Evolutionary conservation across 92 coral and sea anemone genomes (phyloP).

Genomic region (Blastomussa wellsi): DNA sequence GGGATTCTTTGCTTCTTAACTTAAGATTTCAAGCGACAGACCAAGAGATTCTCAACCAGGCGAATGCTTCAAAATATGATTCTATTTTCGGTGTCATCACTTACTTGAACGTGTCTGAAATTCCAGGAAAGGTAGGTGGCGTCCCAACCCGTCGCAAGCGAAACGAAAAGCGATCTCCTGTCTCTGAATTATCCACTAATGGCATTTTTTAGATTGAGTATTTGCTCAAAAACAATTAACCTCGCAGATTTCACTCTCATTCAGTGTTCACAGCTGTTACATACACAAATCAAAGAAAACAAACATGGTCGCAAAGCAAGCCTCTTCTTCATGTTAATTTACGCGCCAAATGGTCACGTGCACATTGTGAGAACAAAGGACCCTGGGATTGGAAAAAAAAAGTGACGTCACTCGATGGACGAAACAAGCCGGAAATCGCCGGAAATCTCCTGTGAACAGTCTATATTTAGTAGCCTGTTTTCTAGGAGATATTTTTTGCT

Average conservation of each 20-base stretch:
- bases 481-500: too few relatives aligned
- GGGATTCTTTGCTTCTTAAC: background rate
- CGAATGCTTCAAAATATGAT: background rate
- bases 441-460: too few relatives aligned
- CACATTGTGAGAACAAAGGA: background rate
- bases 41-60: background rate
- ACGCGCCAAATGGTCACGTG: slow-evolving; percentile 43
- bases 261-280: background rate
- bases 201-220: slow-evolving; percentile 15
- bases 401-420: background rate
- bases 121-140: slow-evolving; percentile 61
- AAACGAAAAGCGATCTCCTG: slow-evolving; percentile 34
- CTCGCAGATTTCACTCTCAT: background rate
- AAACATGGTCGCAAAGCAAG: slow-evolving; percentile 21
- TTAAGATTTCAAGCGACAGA: background rate
- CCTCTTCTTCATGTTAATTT: slow-evolving; percentile 46
- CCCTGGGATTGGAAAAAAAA: slow-evolving; percentile 4
- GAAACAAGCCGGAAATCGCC: background rate
- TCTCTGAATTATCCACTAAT: slow-evolving; percentile 41
- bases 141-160: slow-evolving; percentile 74
- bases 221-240: background rate
- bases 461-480: too few relatives aligned
- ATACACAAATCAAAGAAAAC: background rate
- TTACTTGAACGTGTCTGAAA: slow-evolving; percentile 78
- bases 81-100: background rate